Percentiles rank a stretch among this genome's conserved stretches.
phyloP scores from a whole-genome alignment of 2,888 invertebrate species.

The Embidobia sp. region DNA sequence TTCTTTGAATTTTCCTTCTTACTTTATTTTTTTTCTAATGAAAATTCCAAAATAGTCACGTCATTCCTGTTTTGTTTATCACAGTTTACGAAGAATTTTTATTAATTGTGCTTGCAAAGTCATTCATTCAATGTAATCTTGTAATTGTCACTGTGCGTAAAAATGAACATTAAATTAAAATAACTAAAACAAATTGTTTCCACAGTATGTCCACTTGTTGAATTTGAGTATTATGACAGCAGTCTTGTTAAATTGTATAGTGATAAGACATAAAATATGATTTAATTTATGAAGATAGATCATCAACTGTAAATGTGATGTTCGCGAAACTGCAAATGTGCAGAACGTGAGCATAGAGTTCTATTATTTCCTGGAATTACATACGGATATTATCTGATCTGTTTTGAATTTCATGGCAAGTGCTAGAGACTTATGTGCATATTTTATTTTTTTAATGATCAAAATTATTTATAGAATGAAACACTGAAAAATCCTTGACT shows the following conservation, averaged over 20 bases:
- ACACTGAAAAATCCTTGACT: background rate
- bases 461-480: background rate
- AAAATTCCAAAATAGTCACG: too few species aligned
- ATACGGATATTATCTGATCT: conserved; percentile 30
- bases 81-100: too few species aligned
- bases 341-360: conserved; percentile 40
- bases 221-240: background rate
- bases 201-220: too few species aligned
- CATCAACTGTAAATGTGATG: conserved; percentile 20
- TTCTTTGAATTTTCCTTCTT: too few species aligned
- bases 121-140: too few species aligned
- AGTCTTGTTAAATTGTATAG: background rate
- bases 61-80: too few species aligned
- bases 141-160: too few species aligned
- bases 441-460: background rate
- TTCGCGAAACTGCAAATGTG: conserved; percentile 34
- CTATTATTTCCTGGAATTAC: conserved; percentile 40
- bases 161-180: too few species aligned
- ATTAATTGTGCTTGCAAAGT: too few species aligned
- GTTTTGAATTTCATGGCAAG: conserved; percentile 36
- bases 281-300: background rate
- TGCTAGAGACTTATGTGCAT: background rate
- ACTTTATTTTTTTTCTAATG: too few species aligned
- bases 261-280: background rate
- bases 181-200: too few species aligned